Evolutionary conservation across 1,140 invertebrate genomes (phyloP).

Genomic region (Drosophila littoralis): DNA sequence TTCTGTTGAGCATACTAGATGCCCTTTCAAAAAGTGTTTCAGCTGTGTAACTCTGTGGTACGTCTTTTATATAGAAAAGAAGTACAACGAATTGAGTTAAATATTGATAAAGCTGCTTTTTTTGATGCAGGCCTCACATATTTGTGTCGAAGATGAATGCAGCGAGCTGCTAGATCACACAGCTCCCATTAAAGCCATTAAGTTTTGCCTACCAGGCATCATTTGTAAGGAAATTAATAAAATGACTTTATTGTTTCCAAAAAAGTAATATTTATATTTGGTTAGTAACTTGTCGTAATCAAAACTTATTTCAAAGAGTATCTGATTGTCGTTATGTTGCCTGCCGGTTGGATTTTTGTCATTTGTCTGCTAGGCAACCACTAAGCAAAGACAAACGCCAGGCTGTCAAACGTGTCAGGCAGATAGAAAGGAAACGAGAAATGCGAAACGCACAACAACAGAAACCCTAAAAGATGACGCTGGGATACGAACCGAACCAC

Average conservation of each 20-base stretch:
- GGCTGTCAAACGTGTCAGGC: constrained; percentile 37
- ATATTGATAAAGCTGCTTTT: no score
- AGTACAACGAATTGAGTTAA: no score
- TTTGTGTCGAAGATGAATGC: no score
- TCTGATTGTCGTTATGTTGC: background rate
- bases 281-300: no score
- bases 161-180: no score
- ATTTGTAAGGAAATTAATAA: background rate
- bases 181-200: no score
- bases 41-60: background rate
- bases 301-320: background rate
- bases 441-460: background rate
- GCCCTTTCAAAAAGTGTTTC: background rate
- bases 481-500: background rate
- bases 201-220: background rate
- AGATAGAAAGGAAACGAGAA: background rate
- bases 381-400: constrained; percentile 32
- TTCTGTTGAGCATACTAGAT: constrained; percentile 50
- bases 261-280: no score
- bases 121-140: no score
- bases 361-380: constrained; percentile 23
- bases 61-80: background rate
- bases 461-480: constrained; percentile 10
- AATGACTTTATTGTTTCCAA: no score
- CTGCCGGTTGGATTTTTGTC: background rate